Conservation (phyloP, 2,797 vertebrate species). For the Gymnopithys bicolor region DNA sequence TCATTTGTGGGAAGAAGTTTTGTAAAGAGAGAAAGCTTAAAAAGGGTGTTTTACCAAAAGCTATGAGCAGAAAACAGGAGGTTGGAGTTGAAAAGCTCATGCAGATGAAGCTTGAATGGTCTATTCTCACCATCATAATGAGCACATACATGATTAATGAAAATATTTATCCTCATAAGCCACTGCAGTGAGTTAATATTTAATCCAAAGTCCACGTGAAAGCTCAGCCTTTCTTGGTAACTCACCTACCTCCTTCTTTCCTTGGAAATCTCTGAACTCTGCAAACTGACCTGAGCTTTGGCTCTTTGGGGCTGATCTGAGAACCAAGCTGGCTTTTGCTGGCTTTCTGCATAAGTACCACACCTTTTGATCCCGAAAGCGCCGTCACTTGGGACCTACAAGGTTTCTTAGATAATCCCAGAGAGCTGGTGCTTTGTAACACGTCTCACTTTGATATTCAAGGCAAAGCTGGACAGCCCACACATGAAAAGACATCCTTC, state of each 20-base stretch:
- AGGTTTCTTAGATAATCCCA: slow-evolving; percentile 44
- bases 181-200: slow-evolving; percentile 64
- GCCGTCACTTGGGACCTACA: slow-evolving; percentile 20
- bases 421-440: slow-evolving; percentile 2
- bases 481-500: slow-evolving; percentile 54
- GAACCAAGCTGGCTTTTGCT: background rate
- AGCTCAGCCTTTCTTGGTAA: background rate
- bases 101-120: background rate
- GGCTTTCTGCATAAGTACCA: background rate
- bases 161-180: slow-evolving; percentile 57
- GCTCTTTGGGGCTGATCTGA: slow-evolving; percentile 10
- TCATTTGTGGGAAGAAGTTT: background rate
- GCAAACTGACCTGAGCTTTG: background rate
- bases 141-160: slow-evolving; percentile 68
- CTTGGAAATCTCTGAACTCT: slow-evolving; percentile 20
- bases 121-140: slow-evolving; percentile 49
- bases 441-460: slow-evolving; percentile 43
- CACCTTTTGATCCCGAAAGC: slow-evolving; percentile 49
- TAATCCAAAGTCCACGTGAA: slow-evolving; percentile 43
- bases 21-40: background rate
- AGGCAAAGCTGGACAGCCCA: slow-evolving; percentile 46
- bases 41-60: background rate
- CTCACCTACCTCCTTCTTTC: background rate
- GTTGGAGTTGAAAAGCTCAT: background rate
- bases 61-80: background rate